These are phyloP conservation scores for Drosophila watanabei DNA, from an alignment of 1,140 invertebrate genomes.

Conservation along the genomic window DNA sequence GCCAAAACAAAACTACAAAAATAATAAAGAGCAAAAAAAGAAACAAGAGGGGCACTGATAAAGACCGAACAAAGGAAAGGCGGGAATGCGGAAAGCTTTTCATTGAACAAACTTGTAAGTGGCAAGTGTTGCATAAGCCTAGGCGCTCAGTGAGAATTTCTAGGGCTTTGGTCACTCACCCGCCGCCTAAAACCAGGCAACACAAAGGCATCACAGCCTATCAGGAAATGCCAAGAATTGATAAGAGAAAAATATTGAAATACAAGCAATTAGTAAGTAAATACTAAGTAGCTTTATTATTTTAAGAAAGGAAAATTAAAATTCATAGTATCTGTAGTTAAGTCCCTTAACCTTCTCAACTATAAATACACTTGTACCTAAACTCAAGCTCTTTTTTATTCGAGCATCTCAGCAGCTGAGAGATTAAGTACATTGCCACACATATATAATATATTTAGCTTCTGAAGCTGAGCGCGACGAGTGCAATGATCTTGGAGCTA, in stretches of 20 bases:
- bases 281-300: neutral
- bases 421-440: constrained; percentile 24
- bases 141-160: neutral
- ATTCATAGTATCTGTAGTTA: too few relatives aligned
- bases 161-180: constrained; percentile 35
- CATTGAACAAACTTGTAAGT: constrained; percentile 15
- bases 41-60: constrained; percentile 8
- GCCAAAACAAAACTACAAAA: constrained; percentile 79
- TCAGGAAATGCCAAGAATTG: neutral
- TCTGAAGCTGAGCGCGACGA: constrained; percentile 13
- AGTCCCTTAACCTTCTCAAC: neutral
- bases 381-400: neutral
- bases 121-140: constrained; percentile 18
- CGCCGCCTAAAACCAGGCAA: constrained; percentile 27
- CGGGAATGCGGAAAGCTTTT: constrained; percentile 29
- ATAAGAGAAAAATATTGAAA: neutral
- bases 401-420: neutral
- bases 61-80: constrained; percentile 36
- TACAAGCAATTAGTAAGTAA: too few relatives aligned
- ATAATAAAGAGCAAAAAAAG: constrained; percentile 30
- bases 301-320: fast-evolving
- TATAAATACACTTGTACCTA: too few relatives aligned
- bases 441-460: constrained; percentile 6
- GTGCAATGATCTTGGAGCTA: constrained; percentile 62
- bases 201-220: neutral